These are phyloP conservation scores for Mycetomoellerius zeteki DNA, from an alignment of 1,140 invertebrate genomes.

Conservation along the genomic window DNA sequence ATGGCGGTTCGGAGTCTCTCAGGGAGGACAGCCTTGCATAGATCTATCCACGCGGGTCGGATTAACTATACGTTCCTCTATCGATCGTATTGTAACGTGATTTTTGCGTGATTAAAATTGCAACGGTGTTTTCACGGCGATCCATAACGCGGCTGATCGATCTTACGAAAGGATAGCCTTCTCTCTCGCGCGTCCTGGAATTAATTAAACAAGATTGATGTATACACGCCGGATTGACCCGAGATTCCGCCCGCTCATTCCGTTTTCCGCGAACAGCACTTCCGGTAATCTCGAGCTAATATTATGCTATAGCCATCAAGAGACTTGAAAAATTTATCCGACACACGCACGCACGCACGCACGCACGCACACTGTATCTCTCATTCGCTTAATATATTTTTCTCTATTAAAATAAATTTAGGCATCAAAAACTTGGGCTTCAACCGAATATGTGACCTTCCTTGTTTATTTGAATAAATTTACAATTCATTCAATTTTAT, in stretches of 20 bases:
- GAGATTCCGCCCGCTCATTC: not conserved
- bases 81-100: conserved; percentile 3
- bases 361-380: too few species aligned
- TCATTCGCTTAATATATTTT: too few species aligned
- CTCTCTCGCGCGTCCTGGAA: not conserved
- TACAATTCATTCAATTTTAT: too few species aligned
- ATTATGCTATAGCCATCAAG: too few species aligned
- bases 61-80: not conserved
- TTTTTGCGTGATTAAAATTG: conserved; percentile 33
- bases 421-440: too few species aligned
- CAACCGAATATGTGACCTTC: too few species aligned
- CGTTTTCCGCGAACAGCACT: not conserved
- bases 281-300: not conserved
- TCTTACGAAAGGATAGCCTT: not conserved
- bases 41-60: not conserved
- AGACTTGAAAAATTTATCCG: too few species aligned
- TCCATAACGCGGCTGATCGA: conserved; percentile 27
- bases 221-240: not conserved
- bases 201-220: conserved; percentile 30
- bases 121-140: conserved; percentile 33
- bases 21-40: not conserved
- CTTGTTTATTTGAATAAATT: too few species aligned
- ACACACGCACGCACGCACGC: too few species aligned
- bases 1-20: conserved; percentile 19
- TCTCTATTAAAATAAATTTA: too few species aligned